Evolutionary conservation across 2,113 vertebrate genomes (phyloP), one percentile per base, ranked within the genome.

Genomic region (Physeter macrocephalus): DNA sequence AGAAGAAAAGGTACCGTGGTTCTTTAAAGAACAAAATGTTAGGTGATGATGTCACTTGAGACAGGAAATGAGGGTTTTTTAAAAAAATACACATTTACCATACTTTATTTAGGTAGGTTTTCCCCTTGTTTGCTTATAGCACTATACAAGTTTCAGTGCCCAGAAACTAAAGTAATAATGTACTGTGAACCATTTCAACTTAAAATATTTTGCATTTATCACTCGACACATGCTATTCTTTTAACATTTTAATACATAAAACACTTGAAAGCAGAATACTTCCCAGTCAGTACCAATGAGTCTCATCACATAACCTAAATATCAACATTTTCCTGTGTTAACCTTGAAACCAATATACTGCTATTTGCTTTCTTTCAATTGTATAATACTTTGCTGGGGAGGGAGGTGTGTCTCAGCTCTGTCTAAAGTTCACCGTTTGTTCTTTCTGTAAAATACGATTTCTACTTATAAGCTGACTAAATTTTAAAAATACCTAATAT

Each of bases 11-110:
- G 66, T 13, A 62, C 87, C 12, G 6, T 84, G 89, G 96, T 82
- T 97, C 89, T 92, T 98, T 97, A 97, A 97, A 96, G 64, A 98
- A 97, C 94, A 96, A 98, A 96, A 83, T 96, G 96, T 97, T 97
- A 98, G 97, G 96, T 96, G 80, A 90, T 93, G 71, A 90, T 93
- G 71, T 94, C 8, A 90, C 88, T 95, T 96, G 62, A 89, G 71
- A 83, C 84, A 34, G 96, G 88, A 97, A 96, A 94, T 95, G 64
- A 97, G 96, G 77, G 14, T 12, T n/a, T 54, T 0, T 84, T 49
- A 11, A 1, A 11, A 98, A 98, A 96, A 97, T 97, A 98, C 94
- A 96, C 83, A 88, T 83, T 75, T 90, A 95, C 94, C 90, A n/a
- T 95, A 90, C 83, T 97, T n/a, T 69, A 57, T 97, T 96, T 66